Evolutionary conservation across 1,140 invertebrate genomes (phyloP), one percentile per base, ranked within the genome.

Genomic region (Pissodes strobi): DNA sequence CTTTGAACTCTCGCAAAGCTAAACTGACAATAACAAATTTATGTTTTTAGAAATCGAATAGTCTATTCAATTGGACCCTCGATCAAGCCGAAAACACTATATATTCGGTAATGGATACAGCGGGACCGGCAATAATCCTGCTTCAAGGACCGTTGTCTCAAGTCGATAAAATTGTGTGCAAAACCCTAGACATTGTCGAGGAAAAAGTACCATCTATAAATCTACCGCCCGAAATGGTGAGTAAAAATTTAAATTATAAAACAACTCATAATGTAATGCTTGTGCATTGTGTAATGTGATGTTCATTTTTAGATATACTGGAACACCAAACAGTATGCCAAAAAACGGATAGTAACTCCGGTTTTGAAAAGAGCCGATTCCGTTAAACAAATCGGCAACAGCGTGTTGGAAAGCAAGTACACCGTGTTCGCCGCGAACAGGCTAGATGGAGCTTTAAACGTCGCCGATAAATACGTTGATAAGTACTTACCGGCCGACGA

Each of bases 381-480:
- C 0, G 86, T 91, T 0, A 91, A 89, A 74, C 84, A 89, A 72
- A 85, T 91, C 59, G 86, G 88, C 0, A 82, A 82, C 1, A 83
- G 83, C 0, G 85, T 87, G 3, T 77, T 87, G 43, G 83, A 84
- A 46, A 88, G 84, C 51, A 81, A 86, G 41, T 84, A 89, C 34
- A 88, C 88, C 0, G 84, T 84, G 2, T 85, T 83, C 46, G 90
- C 90, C 0, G 88, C 83, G 1, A 85, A 86, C 38, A 86, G 81
- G 17, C 76, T 92, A 5, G 89, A 91, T 70, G 85, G 84, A 18
- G 90, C 88, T 1, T 79, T 92, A 5, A 84, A 86, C 67, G 86
- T 86, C 17, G 90, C 89, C 37, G 90, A 92, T 71, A 85, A 88
- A 71, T 91, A 91, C 68, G 87, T 92, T 19, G 90, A 92, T 78